phyloP scores from a whole-genome alignment of 2,888 invertebrate genomes.

The Halocaridina rubra region DNA sequence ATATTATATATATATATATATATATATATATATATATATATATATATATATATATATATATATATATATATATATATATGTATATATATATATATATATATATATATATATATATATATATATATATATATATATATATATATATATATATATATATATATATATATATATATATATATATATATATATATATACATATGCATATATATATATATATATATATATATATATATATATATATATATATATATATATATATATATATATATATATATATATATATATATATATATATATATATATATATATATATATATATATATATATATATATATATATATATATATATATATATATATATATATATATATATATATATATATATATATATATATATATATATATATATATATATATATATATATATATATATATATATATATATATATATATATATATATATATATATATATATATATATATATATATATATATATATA shows the following conservation, averaged over 20 bases:
- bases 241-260: too few species aligned
- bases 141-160: neutral
- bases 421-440: neutral
- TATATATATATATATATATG: neutral
- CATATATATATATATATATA: neutral
- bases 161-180: neutral
- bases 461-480: slow-evolving; percentile 5
- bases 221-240: too few species aligned
- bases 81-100: neutral
- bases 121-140: neutral
- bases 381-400: neutral
- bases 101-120: neutral
- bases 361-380: neutral
- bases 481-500: slow-evolving; percentile 1
- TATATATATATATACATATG: neutral
- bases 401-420: neutral
- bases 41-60: neutral
- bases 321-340: neutral
- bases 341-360: neutral
- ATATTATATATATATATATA: neutral
- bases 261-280: neutral
- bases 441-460: slow-evolving; percentile 6
- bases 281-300: neutral
- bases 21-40: neutral
- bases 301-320: slow-evolving; percentile 18